Evolutionary conservation across 2,797 vertebrate species (phyloP).

Genomic region (Acipenser ruthenus): DNA sequence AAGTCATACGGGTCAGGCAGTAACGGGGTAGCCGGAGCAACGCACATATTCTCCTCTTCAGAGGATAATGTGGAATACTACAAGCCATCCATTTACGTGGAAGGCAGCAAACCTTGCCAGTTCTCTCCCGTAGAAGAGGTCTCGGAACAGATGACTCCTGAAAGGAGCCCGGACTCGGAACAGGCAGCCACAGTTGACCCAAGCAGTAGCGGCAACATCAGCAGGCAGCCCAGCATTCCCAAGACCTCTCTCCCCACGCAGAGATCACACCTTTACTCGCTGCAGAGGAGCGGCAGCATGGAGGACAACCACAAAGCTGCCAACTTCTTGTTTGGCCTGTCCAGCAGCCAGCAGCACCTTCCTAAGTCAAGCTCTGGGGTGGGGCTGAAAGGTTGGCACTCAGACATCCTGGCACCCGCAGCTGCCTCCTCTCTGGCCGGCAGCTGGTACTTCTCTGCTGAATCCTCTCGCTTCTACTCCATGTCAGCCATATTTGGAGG

Average conservation of each 20-base stretch:
- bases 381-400: constrained; percentile 87
- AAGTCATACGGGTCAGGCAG: constrained; percentile 62
- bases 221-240: constrained; percentile 42
- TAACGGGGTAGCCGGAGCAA: constrained; percentile 25
- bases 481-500: constrained; percentile 63
- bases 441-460: constrained; percentile 80
- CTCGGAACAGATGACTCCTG: constrained; percentile 78
- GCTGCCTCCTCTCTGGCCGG: constrained; percentile 58
- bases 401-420: constrained; percentile 76
- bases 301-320: constrained; percentile 65
- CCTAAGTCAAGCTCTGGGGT: constrained; percentile 50
- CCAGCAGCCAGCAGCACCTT: constrained; percentile 79
- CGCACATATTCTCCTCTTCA: constrained; percentile 42
- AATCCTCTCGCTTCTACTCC: constrained; percentile 76
- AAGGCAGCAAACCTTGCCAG: constrained; percentile 73
- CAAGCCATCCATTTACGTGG: constrained; percentile 60
- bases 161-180: constrained; percentile 77
- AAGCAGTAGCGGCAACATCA: constrained; percentile 13
- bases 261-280: constrained; percentile 40
- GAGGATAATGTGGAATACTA: constrained; percentile 67
- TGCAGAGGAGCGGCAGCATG: constrained; percentile 76
- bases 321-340: constrained; percentile 73
- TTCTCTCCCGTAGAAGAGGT: constrained; percentile 89
- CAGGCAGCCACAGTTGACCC: constrained; percentile 30
- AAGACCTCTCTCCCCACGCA: constrained; percentile 23